Evolutionary conservation across 2,797 vertebrate species (phyloP).

Genomic region (Malurus leucopterus): DNA sequence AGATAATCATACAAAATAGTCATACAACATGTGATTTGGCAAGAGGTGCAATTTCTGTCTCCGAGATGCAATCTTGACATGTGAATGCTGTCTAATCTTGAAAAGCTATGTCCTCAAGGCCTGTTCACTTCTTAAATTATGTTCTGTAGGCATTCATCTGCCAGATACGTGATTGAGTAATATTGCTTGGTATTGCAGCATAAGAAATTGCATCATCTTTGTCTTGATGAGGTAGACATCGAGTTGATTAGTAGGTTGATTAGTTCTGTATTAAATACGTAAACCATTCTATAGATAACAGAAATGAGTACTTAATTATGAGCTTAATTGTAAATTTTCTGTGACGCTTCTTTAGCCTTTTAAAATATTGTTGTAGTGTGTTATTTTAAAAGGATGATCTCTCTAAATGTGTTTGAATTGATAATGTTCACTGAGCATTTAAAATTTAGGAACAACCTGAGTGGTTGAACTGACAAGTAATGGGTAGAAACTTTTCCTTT

Average conservation of each 20-base stretch:
- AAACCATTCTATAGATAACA: neutral
- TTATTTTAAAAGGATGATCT: neutral
- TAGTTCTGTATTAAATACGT: neutral
- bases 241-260: too few relatives aligned
- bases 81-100: neutral
- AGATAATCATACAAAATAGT: neutral
- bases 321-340: neutral
- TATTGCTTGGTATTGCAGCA: neutral
- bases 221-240: neutral
- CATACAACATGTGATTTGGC: neutral
- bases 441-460: neutral
- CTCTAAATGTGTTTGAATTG: neutral
- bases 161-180: neutral
- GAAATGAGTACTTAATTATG: neutral
- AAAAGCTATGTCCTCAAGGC: slow-evolving; percentile 27
- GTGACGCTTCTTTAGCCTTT: neutral
- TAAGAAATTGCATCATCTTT: neutral
- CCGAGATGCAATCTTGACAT: neutral
- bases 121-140: neutral
- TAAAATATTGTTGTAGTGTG: neutral
- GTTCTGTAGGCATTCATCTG: neutral
- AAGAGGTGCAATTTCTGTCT: neutral
- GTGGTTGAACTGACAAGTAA: neutral
- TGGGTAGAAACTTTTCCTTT: neutral
- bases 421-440: neutral